These are phyloP conservation scores for Sarcophaga subvicina DNA, from an alignment of 2,888 invertebrate genomes.

Conservation along the genomic window DNA sequence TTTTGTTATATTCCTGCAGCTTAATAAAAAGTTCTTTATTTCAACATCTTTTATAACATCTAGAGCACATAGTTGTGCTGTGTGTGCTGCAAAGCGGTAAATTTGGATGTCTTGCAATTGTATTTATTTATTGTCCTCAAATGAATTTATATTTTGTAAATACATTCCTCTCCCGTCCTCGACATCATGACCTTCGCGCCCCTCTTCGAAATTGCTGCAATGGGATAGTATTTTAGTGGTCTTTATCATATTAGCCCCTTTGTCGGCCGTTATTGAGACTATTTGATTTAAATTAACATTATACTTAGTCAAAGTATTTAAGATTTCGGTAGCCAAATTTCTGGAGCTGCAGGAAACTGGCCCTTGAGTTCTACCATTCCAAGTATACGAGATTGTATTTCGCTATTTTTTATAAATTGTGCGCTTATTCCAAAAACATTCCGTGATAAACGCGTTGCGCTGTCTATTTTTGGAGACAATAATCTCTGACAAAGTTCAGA, in stretches of 20 bases:
- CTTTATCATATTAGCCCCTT: conserved; percentile 58
- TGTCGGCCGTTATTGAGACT: conserved; percentile 49
- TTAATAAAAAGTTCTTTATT: not conserved
- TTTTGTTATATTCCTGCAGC: not conserved
- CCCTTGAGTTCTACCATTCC: no score
- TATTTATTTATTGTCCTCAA: not conserved
- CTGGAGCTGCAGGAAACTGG: not conserved
- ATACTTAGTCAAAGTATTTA: conserved; percentile 53
- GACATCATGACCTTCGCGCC: not conserved
- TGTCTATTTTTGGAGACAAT: no score
- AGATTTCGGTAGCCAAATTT: conserved; percentile 49
- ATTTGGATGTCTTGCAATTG: conserved; percentile 34
- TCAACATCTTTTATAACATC: conserved; percentile 20
- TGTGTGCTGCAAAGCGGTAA: conserved; percentile 34
- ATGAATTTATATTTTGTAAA: conserved; percentile 2
- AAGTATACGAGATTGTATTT: no score
- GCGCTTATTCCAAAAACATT: no score
- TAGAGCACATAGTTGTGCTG: conserved; percentile 50
- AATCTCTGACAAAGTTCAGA: no score
- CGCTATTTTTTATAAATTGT: no score
- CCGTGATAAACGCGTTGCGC: no score
- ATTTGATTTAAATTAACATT: conserved; percentile 60
- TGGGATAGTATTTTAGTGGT: conserved; percentile 53
- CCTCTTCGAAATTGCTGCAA: not conserved
- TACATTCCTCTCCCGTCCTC: conserved; percentile 6